phyloP scores from a whole-genome alignment of 2,113 vertebrate genomes.

The Tachycineta bicolor region DNA sequence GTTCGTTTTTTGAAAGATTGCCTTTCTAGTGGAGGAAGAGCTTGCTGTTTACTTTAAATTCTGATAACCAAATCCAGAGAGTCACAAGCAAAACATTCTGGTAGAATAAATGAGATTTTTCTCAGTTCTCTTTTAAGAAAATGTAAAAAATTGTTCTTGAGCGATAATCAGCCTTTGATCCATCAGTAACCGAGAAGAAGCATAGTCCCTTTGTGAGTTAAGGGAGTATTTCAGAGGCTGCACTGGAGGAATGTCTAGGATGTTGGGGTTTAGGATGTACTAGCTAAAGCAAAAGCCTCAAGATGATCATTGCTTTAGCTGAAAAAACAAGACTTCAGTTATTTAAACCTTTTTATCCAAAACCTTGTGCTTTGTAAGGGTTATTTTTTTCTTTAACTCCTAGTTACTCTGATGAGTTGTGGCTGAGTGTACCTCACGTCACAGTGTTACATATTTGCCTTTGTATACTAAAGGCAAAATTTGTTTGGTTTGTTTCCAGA shows the following conservation, averaged over 20 bases:
- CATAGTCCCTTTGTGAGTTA: background rate
- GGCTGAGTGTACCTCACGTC: background rate
- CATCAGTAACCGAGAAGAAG: background rate
- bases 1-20: background rate
- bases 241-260: background rate
- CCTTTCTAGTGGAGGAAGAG: background rate
- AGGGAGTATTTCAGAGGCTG: background rate
- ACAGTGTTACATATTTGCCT: background rate
- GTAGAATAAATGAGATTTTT: background rate
- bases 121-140: background rate
- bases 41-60: background rate
- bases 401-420: background rate
- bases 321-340: background rate
- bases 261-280: background rate
- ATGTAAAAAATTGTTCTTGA: background rate
- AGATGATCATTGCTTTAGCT: background rate
- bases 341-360: background rate
- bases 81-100: background rate
- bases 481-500: background rate
- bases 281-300: background rate
- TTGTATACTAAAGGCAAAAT: background rate
- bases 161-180: background rate
- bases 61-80: background rate
- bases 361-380: background rate
- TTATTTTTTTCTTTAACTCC: background rate